Conservation (phyloP, 2,113 vertebrate species). For the Shinisaurus crocodilurus region DNA sequence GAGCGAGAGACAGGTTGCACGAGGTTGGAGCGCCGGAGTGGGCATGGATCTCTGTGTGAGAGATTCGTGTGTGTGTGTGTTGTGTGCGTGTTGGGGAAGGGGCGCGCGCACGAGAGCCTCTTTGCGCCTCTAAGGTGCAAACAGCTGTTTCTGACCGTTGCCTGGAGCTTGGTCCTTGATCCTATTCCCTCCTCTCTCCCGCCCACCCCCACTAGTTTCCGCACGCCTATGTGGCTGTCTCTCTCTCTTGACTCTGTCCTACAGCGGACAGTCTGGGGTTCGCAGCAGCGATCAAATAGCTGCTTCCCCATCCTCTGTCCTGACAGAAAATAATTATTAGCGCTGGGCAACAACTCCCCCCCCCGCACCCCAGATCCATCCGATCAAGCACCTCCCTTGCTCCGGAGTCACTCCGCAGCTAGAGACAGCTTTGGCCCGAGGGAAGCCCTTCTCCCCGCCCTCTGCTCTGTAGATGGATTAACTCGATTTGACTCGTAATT, state of each 20-base stretch:
- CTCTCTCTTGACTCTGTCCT: slow-evolving; percentile 41
- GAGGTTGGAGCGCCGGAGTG: background rate
- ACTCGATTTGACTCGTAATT: background rate
- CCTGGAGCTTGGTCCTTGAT: background rate
- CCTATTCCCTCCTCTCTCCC: background rate
- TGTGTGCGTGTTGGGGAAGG: background rate
- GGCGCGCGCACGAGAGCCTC: background rate
- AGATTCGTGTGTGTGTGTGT: background rate
- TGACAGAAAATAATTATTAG: slow-evolving; percentile 31
- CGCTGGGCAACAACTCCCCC: slow-evolving; percentile 37
- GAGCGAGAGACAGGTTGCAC: background rate
- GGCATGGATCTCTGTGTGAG: background rate
- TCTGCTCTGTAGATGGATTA: slow-evolving; percentile 50
- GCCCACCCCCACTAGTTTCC: background rate
- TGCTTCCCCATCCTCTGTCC: slow-evolving; percentile 33
- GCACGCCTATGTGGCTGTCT: slow-evolving; percentile 1
- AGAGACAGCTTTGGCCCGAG: slow-evolving; percentile 62
- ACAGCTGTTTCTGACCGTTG: slow-evolving; percentile 8
- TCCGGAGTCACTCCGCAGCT: slow-evolving; percentile 32
- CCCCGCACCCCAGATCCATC: slow-evolving; percentile 28
- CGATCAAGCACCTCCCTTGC: background rate
- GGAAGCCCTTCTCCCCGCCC: slow-evolving; percentile 36
- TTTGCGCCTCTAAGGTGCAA: background rate
- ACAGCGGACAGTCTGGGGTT: slow-evolving; percentile 12
- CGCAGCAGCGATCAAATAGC: slow-evolving; percentile 51